phyloP scores from a whole-genome alignment of 37 sponge, comb jelly and placozoan genomes.

The Tethya wilhelma region DNA sequence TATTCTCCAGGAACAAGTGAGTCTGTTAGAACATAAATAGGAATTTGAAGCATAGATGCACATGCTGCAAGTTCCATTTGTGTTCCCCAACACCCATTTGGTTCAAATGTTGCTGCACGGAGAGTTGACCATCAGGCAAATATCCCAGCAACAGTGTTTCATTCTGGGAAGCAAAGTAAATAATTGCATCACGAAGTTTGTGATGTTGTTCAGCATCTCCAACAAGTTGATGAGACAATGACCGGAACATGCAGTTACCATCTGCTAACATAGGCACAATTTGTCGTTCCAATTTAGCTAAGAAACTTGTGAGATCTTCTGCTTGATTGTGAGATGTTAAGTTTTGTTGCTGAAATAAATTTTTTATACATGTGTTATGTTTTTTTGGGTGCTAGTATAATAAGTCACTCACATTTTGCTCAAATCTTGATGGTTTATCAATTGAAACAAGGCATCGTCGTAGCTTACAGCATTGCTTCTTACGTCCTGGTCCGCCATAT shows the following conservation, averaged over 20 bases:
- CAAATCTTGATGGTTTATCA: neutral
- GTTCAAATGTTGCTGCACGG: neutral
- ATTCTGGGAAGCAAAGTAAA: neutral
- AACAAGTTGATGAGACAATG: neutral
- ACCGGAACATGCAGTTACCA: neutral
- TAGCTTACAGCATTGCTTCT: conserved; percentile 16
- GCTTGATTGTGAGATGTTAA: too few relatives aligned
- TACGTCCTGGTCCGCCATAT: conserved; percentile 19
- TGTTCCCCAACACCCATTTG: neutral
- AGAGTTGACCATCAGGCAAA: neutral
- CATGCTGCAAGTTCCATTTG: neutral
- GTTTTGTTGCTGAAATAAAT: too few relatives aligned
- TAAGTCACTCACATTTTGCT: too few relatives aligned
- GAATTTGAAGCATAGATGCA: neutral
- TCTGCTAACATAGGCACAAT: neutral
- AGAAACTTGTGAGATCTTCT: neutral
- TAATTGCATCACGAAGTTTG: neutral
- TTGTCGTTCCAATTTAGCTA: neutral
- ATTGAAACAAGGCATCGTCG: conserved; percentile 1
- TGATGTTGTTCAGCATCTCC: neutral
- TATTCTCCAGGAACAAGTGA: neutral
- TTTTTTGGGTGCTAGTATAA: too few relatives aligned
- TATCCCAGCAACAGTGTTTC: neutral
- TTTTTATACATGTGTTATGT: too few relatives aligned
- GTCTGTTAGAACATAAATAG: conserved; percentile 1